phyloP scores from a whole-genome alignment of 2,888 invertebrate genomes.

The Fragum whitleyi region DNA sequence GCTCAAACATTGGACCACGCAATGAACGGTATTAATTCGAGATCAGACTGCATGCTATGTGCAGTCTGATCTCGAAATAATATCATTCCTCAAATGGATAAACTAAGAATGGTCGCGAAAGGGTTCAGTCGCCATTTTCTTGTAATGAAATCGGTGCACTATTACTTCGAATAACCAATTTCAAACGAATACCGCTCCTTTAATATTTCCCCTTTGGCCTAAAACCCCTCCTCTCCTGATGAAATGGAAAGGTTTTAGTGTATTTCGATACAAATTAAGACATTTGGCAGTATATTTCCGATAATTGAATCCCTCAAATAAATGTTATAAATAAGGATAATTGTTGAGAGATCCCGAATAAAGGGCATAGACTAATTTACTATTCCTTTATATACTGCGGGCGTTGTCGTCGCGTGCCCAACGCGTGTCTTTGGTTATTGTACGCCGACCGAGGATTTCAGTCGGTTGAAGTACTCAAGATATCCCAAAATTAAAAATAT shows the following conservation, averaged over 20 bases:
- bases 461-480: conserved; percentile 15
- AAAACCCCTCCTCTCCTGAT: conserved; percentile 3
- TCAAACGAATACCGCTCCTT: conserved; percentile 14
- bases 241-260: conserved; percentile 23
- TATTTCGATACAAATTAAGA: conserved; percentile 23
- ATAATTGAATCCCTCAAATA: background rate
- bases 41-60: background rate
- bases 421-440: conserved; percentile 20
- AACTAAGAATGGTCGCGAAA: background rate
- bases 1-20: too few relatives aligned
- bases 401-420: conserved; percentile 28
- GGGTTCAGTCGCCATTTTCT: conserved; percentile 22
- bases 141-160: conserved; percentile 24
- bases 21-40: background rate
- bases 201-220: conserved; percentile 21
- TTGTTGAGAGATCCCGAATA: background rate
- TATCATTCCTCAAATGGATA: background rate
- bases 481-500: conserved; percentile 13
- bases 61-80: background rate
- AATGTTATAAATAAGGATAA: background rate
- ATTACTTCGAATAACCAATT: conserved; percentile 16
- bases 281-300: conserved; percentile 18
- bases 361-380: conserved; percentile 28
- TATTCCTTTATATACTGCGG: conserved; percentile 29
- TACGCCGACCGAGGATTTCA: background rate